A percentile compares a stretch with the other conserved stretches of the same genome.
These are phyloP conservation scores for Limonius californicus DNA, from an alignment of 1,140 invertebrate species.

Conservation along the genomic window DNA sequence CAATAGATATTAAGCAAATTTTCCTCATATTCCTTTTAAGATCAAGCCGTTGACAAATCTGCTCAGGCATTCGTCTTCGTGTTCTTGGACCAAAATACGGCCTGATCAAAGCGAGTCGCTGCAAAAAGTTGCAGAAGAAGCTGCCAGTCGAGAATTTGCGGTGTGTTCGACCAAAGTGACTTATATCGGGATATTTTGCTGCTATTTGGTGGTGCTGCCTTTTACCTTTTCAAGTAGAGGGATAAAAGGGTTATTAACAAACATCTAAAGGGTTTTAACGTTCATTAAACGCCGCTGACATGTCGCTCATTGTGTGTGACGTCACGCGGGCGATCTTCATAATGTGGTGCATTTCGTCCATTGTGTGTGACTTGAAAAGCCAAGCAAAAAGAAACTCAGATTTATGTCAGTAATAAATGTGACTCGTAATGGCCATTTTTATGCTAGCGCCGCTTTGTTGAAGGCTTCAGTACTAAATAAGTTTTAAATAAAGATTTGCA, in stretches of 20 bases:
- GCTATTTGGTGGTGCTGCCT: no score
- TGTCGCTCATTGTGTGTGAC: neutral
- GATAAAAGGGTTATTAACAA: neutral
- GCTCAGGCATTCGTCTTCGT: neutral
- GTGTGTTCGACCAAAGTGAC: no score
- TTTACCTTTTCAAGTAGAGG: no score
- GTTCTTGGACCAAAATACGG: neutral
- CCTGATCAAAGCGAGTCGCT: neutral
- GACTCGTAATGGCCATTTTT: constrained; percentile 4
- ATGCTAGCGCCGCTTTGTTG: neutral
- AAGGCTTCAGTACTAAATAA: constrained; percentile 6
- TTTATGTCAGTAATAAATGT: constrained; percentile 9
- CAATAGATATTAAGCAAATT: no score
- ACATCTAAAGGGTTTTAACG: neutral
- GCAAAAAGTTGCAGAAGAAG: neutral
- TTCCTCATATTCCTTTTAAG: no score
- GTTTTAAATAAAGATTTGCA: constrained; percentile 15
- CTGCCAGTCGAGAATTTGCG: no score
- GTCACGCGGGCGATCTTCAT: neutral
- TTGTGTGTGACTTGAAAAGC: neutral
- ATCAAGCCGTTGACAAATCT: neutral
- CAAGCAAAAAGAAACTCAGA: constrained; percentile 3
- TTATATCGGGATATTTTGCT: no score
- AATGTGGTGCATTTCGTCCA: neutral
- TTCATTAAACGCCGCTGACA: neutral